Evolutionary conservation across 1,140 invertebrate species (phyloP), one percentile per base, ranked within the genome.

Genomic region (Dendrolimus kikuchii): DNA sequence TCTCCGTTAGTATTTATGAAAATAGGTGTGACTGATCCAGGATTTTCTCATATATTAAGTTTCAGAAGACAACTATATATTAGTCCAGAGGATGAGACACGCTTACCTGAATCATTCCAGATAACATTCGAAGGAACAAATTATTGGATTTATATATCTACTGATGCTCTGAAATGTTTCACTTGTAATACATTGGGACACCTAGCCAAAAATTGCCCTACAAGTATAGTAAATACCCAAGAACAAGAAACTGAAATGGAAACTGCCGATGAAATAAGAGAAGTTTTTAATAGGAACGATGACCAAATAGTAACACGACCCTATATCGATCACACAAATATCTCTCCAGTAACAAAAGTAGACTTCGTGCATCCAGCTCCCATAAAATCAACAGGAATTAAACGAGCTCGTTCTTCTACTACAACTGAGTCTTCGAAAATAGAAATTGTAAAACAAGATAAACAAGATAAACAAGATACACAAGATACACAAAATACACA

Each of bases 1-100:
- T 60, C 62, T 6, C 46, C 49, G 0, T 51, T 60, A 40, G 50
- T 55, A 5, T 64, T 60, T 23, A 60, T 64, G 55, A 57, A 57
- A 57, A 53, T 57, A 6, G 58, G 55, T 7, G 42, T 57, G 6
- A 55, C 52, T 2, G 57, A 60, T 6, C 57, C 57, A 40, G 55
- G 62, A 5, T 60, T 60, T 9, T 53, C 55, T 6, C 62, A 64
- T 41, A 53, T 53, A 8, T 40, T 53, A 36, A 58, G 50, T 49
- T 59, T 59, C 38, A 45, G 45, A 9, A 50, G 52, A 55, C 52
- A 59, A 45, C 36, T 51, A 5, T 60, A 49, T 48, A 43, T 60
- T 5, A 38, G 7, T 0, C 53, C 49, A 2, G 58, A 60, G 49
- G 58, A 60, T 49, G 44, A 54, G 1, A 48, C n/a, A 45, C 49